Base-by-base conservation (phyloP, 2,113 vertebrate species). In the Panthera leo region DNA sequence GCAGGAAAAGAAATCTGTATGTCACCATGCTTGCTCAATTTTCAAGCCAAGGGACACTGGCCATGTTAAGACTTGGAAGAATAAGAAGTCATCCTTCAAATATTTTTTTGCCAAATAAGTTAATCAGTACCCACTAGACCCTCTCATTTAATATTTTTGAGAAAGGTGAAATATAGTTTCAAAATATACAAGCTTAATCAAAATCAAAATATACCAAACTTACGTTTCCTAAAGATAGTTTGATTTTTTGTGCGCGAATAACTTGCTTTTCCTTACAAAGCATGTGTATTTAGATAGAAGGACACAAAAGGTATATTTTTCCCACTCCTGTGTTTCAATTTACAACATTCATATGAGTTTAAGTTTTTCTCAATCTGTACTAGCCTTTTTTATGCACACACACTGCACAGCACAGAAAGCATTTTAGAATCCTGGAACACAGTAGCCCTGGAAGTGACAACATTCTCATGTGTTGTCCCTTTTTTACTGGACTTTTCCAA, bases 191-290 rank as follows among this genome's bases (percentile, higher is more conserved):
- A 71, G 53, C 58, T 93, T 87, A 18, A 86, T 89, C 23, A 78
- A 93, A 97, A 51, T 89, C 86, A 89, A 98, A 97, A 53, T 91
- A 89, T 23, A 89, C 73, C 45, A 82, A 84, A 65, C 23, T 65
- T 91, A 11, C 0, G 55, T 86, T 95, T 94, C 48, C 63, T 84
- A 79, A 93, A 82, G 25, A 76, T 95, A 67, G 48, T 93, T 95
- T 93, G 8, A 67, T 58, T 61, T 80, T 42, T 76, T 21, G 48
- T 53, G 18, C 65, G 27, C 63, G 18, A 92, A 21, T 76, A 75
- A 63, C 93, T 95, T 89, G 83, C 23, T 25, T 89, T 96, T 91
- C 19, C 42, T 96, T 89, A 87, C 34, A 94, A 89, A 93, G 70
- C 55, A 19, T 55, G 27, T n/a, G 1, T 58, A 89, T 70, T 94